Conservation (phyloP, 2,797 vertebrate genomes). For the Peromyscus nudipes region DNA sequence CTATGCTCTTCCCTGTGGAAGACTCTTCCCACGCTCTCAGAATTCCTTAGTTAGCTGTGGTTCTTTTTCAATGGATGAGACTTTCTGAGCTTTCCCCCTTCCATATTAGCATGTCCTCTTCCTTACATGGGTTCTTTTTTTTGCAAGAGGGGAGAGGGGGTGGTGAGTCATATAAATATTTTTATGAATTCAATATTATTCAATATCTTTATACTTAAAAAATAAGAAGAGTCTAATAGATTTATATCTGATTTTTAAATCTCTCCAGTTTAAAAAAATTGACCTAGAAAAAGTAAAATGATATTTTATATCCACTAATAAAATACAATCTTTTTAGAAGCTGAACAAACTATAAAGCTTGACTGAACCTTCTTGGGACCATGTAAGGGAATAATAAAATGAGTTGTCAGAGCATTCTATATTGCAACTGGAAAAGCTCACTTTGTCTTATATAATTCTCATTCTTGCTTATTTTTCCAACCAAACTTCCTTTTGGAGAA, state of each 20-base stretch:
- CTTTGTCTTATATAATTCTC: neutral
- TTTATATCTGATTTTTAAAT: neutral
- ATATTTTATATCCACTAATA: neutral
- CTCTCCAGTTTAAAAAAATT: neutral
- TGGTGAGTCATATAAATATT: neutral
- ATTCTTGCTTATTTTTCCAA: neutral
- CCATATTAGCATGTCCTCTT: neutral
- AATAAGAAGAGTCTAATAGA: neutral
- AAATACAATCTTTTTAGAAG: neutral
- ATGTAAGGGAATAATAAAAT: neutral
- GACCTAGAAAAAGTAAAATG: neutral
- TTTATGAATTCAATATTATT: neutral
- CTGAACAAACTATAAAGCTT: neutral
- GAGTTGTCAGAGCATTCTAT: neutral
- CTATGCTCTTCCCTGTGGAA: neutral
- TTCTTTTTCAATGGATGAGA: neutral
- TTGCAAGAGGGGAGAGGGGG: neutral
- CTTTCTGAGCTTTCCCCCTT: neutral
- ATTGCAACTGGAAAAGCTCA: neutral
- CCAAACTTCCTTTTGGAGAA: neutral
- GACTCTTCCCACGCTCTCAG: neutral
- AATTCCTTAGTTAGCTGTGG: neutral
- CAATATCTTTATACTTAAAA: neutral
- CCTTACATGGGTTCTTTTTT: neutral
- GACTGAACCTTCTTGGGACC: neutral